Evolutionary conservation across 37 sponge, comb jelly and placozoan species (phyloP).

Genomic region (Cliona cf. orientalis): DNA sequence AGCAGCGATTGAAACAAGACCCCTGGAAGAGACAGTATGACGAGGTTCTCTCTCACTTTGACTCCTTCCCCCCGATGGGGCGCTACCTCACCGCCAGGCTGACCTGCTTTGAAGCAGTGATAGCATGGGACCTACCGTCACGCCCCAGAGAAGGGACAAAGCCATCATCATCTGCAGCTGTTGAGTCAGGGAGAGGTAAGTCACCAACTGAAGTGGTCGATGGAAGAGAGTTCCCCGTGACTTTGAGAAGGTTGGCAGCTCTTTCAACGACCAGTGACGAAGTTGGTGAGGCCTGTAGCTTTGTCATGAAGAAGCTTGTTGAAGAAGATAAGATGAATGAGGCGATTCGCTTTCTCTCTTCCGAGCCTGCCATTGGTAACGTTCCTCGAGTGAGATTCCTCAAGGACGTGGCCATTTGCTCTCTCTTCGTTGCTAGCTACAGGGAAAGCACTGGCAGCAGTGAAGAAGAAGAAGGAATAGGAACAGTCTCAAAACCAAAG

Average conservation of each 20-base stretch:
- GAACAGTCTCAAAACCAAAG: neutral
- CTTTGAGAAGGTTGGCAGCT: conserved; percentile 30
- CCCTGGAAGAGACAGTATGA: conserved; percentile 32
- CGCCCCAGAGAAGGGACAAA: neutral
- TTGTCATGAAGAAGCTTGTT: conserved; percentile 28
- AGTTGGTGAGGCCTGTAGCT: conserved; percentile 40
- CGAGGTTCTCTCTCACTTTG: conserved; percentile 27
- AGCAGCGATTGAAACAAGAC: neutral
- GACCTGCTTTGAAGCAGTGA: conserved; percentile 10
- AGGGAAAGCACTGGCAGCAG: neutral
- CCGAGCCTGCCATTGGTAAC: conserved; percentile 38
- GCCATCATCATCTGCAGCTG: neutral
- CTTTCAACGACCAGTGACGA: conserved; percentile 19
- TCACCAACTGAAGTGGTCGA: neutral
- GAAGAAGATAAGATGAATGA: conserved; percentile 11
- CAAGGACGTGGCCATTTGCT: conserved; percentile 18
- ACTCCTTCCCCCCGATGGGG: conserved; percentile 24
- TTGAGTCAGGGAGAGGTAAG: neutral
- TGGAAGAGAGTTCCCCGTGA: neutral
- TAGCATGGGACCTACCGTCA: conserved; percentile 24
- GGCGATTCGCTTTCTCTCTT: conserved; percentile 25
- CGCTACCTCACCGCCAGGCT: conserved; percentile 35
- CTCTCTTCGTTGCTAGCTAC: conserved; percentile 21
- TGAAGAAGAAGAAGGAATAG: neutral
- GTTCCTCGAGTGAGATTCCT: neutral